These are phyloP conservation scores for Hippocampus kuda DNA, from an alignment of 2,797 vertebrate genomes.

Conservation along the genomic window DNA sequence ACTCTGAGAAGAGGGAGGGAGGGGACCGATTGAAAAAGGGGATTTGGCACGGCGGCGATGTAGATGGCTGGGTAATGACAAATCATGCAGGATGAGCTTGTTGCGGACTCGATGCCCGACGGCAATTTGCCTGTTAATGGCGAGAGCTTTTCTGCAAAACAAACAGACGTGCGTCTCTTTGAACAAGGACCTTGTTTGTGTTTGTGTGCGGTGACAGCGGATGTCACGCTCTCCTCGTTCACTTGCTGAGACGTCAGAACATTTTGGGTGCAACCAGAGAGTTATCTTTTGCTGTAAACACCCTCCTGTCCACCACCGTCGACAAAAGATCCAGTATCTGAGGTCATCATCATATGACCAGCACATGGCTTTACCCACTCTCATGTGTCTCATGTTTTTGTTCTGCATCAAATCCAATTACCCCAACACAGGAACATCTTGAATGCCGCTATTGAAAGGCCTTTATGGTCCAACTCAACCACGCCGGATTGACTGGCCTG, in stretches of 20 bases:
- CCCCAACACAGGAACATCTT: conserved; percentile 18
- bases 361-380: conserved; percentile 20
- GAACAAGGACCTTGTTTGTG: conserved; percentile 51
- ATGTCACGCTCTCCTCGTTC: conserved; percentile 12
- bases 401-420: conserved; percentile 39
- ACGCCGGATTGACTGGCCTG: conserved; percentile 13
- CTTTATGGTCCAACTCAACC: conserved; percentile 15
- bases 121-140: conserved; percentile 55
- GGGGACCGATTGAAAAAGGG: conserved; percentile 16
- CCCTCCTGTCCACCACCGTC: conserved; percentile 7
- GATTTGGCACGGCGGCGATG: conserved; percentile 39
- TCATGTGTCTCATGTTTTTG: conserved; percentile 20
- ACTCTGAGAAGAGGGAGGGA: conserved; percentile 13
- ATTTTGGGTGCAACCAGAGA: not conserved
- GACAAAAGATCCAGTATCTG: conserved; percentile 35
- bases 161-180: conserved; percentile 46
- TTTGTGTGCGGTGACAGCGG: conserved; percentile 10
- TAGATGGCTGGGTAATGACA: conserved; percentile 54
- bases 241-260: conserved; percentile 6
- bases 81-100: conserved; percentile 41
- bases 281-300: not conserved
- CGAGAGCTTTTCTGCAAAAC: conserved; percentile 45
- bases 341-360: conserved; percentile 36
- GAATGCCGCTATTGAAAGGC: conserved; percentile 30
- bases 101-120: conserved; percentile 50